Evolutionary conservation across 2,888 invertebrate genomes (phyloP).

Genomic region (Matsumyia berberina): DNA sequence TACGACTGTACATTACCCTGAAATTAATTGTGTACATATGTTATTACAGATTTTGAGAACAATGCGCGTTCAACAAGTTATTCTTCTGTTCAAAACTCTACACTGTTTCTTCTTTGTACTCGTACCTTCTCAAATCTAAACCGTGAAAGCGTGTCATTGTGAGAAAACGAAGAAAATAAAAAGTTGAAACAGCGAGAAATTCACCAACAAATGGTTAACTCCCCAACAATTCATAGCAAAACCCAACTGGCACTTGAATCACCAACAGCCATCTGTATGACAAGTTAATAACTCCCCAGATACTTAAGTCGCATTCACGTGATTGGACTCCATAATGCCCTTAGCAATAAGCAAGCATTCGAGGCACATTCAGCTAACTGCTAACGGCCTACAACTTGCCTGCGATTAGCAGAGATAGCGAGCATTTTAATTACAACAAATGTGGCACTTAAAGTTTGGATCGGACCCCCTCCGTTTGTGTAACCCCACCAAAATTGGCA

Average conservation of each 20-base stretch:
- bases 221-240: background rate
- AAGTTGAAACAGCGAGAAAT: too few relatives aligned
- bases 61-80: too few relatives aligned
- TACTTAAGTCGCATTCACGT: constrained; percentile 47
- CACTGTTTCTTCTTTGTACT: background rate
- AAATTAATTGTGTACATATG: too few relatives aligned
- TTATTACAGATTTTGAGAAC: background rate
- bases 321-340: constrained; percentile 46
- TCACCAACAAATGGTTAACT: too few relatives aligned
- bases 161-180: background rate
- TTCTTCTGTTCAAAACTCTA: background rate
- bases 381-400: constrained; percentile 15
- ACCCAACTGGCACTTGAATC: background rate
- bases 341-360: constrained; percentile 29
- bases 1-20: too few relatives aligned
- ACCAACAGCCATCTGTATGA: constrained; percentile 6
- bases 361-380: constrained; percentile 34
- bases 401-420: constrained; percentile 30
- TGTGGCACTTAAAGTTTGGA: constrained; percentile 10
- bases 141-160: background rate
- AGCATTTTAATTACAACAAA: constrained; percentile 50
- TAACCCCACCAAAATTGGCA: constrained; percentile 19
- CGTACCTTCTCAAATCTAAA: too few relatives aligned
- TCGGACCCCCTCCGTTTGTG: constrained; percentile 4
- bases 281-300: constrained; percentile 36